Conservation (phyloP, 2,888 invertebrate genomes). For the Oscheius myriophilus region DNA sequence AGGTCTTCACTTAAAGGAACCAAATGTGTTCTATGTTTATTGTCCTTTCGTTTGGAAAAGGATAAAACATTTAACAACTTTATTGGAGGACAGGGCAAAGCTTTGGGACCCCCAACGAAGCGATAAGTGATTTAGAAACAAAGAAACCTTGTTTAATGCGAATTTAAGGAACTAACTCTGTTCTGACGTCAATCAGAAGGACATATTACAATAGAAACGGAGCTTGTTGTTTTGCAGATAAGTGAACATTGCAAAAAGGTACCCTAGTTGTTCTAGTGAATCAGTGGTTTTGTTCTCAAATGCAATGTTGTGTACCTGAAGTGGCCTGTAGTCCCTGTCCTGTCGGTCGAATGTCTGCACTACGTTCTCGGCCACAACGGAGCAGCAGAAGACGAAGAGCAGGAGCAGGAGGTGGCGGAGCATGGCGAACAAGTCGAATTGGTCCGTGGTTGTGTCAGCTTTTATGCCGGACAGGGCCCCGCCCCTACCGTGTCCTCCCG, state of each 20-base stretch:
- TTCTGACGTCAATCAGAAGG: background rate
- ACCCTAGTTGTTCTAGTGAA: background rate
- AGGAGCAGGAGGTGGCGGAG: conserved; percentile 21
- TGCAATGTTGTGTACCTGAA: conserved; percentile 41
- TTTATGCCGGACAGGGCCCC: conserved; percentile 5
- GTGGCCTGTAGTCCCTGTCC: conserved; percentile 58
- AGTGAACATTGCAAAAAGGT: background rate
- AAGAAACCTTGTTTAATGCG: no score
- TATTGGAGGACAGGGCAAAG: no score
- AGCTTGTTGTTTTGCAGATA: no score
- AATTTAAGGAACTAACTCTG: background rate
- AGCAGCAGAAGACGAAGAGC: conserved; percentile 16
- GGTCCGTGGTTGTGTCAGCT: background rate
- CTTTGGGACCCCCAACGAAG: background rate
- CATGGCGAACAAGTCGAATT: conserved; percentile 15
- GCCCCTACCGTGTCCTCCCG: conserved; percentile 12
- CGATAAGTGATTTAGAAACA: background rate
- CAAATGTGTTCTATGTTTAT: background rate
- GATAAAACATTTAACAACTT: no score
- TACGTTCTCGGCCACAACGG: conserved; percentile 38
- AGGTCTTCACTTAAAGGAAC: background rate
- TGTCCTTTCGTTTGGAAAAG: background rate
- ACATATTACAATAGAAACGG: background rate
- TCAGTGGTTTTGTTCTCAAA: no score
- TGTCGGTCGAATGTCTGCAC: conserved; percentile 57